Evolutionary conservation across 2,888 invertebrate genomes (phyloP).

Genomic region (Rhorus exstirpatorius): DNA sequence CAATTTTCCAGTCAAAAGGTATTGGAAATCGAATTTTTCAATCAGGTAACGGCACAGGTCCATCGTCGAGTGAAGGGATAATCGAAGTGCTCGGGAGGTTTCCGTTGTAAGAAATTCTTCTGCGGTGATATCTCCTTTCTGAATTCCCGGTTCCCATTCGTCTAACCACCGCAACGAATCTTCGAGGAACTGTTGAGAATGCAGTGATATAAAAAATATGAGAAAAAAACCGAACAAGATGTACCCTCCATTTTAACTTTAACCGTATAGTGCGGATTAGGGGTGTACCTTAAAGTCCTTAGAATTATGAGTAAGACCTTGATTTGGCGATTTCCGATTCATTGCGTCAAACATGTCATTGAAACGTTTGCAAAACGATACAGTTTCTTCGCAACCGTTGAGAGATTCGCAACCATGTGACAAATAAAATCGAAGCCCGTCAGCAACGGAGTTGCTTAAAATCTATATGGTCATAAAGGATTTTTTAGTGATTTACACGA

Average conservation of each 20-base stretch:
- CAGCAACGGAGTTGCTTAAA: too few relatives aligned
- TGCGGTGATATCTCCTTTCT: conserved; percentile 8
- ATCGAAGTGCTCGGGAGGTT: conserved; percentile 33
- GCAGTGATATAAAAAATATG: not conserved
- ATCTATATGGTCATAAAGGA: conserved; percentile 15
- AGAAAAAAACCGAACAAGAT: not conserved
- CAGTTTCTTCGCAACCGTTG: conserved; percentile 34
- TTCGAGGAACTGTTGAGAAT: conserved; percentile 2
- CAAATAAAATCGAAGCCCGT: conserved; percentile 31
- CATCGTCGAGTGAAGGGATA: conserved; percentile 37
- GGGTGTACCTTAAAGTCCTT: conserved; percentile 16
- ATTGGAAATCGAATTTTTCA: conserved; percentile 48
- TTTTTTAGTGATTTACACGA: too few relatives aligned
- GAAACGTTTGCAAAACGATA: too few relatives aligned
- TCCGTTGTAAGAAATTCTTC: conserved; percentile 35
- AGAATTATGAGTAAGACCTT: conserved; percentile 26
- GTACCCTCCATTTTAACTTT: too few relatives aligned
- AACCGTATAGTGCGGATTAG: too few relatives aligned
- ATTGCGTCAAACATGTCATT: conserved; percentile 54
- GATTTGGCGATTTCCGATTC: conserved; percentile 50
- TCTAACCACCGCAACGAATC: conserved; percentile 5
- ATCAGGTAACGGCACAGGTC: conserved; percentile 60
- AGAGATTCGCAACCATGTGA: conserved; percentile 15
- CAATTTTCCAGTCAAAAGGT: conserved; percentile 54
- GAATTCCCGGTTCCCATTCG: conserved; percentile 13